Percentiles rank a stretch among this genome's conserved stretches.
phyloP scores from a whole-genome alignment of 2,888 invertebrate species.

The Cantharis flavilabris region DNA sequence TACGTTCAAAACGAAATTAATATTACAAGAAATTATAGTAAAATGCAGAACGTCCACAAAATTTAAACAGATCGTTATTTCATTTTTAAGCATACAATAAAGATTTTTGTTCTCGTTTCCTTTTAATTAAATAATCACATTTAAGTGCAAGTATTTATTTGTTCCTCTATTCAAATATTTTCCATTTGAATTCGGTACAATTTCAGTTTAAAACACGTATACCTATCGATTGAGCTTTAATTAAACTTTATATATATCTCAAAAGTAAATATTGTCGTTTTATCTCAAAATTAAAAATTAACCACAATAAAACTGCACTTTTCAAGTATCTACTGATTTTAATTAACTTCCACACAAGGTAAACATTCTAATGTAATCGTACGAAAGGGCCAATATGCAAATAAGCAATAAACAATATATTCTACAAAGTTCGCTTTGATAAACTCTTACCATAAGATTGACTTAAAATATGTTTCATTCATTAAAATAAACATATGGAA shows the following conservation, averaged over 20 bases:
- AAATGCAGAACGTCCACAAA: neutral
- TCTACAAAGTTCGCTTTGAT: neutral
- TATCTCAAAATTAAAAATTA: neutral
- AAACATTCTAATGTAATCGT: neutral
- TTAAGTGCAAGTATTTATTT: neutral
- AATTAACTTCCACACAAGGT: neutral
- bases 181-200: neutral
- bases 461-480: neutral
- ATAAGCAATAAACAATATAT: neutral
- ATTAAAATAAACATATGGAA: conserved; percentile 18
- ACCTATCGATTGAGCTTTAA: conserved; percentile 6
- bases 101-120: neutral
- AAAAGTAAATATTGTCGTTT: neutral
- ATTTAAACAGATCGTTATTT: neutral
- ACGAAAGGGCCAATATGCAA: neutral
- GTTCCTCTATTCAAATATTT: neutral
- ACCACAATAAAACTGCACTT: neutral
- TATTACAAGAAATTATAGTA: neutral
- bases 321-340: neutral
- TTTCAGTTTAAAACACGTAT: neutral
- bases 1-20: too few relatives aligned
- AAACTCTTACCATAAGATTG: conserved; percentile 10
- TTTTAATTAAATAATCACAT: neutral
- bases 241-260: neutral
- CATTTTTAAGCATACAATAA: neutral